These are phyloP conservation scores for Diarsia rubi DNA, from an alignment of 2,888 invertebrate species.

Conservation along the genomic window DNA sequence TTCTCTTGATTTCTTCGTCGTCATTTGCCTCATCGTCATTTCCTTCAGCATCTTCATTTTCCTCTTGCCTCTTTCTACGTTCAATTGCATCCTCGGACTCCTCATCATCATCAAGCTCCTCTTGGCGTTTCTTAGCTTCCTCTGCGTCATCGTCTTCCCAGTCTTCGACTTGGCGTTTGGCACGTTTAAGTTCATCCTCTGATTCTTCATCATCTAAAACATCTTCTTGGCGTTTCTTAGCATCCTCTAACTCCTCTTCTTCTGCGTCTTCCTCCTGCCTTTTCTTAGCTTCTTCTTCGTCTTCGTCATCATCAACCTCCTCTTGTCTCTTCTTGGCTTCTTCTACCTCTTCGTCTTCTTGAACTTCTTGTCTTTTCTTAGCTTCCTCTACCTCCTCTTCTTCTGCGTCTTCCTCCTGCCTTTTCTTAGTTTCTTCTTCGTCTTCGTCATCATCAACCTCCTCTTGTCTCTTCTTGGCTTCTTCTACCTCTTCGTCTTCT, in stretches of 20 bases:
- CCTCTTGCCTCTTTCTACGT: slow-evolving; percentile 26
- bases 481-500: slow-evolving; percentile 33
- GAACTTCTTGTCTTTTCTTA: slow-evolving; percentile 51
- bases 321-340: slow-evolving; percentile 36
- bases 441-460: slow-evolving; percentile 26
- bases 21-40: neutral
- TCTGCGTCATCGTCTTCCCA: slow-evolving; percentile 23
- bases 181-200: slow-evolving; percentile 32
- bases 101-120: slow-evolving; percentile 21
- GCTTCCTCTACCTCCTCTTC: neutral
- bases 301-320: slow-evolving; percentile 22
- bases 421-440: slow-evolving; percentile 29
- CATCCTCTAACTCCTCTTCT: neutral
- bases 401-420: slow-evolving; percentile 32
- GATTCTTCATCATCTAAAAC: slow-evolving; percentile 15
- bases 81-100: slow-evolving; percentile 25
- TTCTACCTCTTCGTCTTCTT: slow-evolving; percentile 31
- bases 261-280: slow-evolving; percentile 35
- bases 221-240: slow-evolving; percentile 48
- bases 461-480: slow-evolving; percentile 31
- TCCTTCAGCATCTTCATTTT: neutral
- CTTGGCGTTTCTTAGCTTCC: slow-evolving; percentile 34
- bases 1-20: slow-evolving; percentile 19
- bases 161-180: slow-evolving; percentile 46
- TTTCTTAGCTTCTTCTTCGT: slow-evolving; percentile 27